Percentiles rank a stretch among this genome's conserved stretches.
Evolutionary conservation across 1,140 invertebrate genomes (phyloP).

Genomic region (Mycetomoellerius zeteki): DNA sequence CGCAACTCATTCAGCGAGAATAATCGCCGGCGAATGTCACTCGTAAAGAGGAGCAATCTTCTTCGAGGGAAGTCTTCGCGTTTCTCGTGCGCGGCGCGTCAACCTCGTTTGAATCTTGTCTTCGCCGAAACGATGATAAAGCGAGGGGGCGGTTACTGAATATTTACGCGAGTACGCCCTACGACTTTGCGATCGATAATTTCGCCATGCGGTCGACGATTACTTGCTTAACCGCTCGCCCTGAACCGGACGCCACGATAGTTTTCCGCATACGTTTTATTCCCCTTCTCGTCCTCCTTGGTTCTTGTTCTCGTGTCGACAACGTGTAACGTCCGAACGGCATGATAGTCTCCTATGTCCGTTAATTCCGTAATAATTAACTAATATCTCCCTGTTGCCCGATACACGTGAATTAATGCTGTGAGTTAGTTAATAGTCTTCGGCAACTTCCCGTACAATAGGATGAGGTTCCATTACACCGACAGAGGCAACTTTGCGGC

Average conservation of each 20-base stretch:
- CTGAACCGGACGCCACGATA: slow-evolving; percentile 40
- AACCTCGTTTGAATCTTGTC: slow-evolving; percentile 68
- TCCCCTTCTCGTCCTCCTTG: background rate
- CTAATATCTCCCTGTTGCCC: slow-evolving; percentile 56
- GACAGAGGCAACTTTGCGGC: slow-evolving; percentile 39
- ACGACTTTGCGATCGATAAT: slow-evolving; percentile 55
- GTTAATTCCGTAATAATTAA: slow-evolving; percentile 59
- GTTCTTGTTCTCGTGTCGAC: background rate
- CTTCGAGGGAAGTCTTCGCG: background rate
- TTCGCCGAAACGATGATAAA: slow-evolving; percentile 68
- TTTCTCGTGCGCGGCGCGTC: slow-evolving; percentile 66
- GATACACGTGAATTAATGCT: slow-evolving; percentile 53
- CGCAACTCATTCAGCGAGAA: slow-evolving; percentile 27
- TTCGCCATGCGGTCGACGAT: slow-evolving; percentile 26
- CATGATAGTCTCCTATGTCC: background rate
- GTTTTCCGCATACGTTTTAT: slow-evolving; percentile 35
- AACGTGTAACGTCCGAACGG: slow-evolving; percentile 9
- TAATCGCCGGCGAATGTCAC: slow-evolving; percentile 46
- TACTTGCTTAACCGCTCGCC: slow-evolving; percentile 42
- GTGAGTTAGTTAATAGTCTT: slow-evolving; percentile 56
- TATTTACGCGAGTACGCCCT: slow-evolving; percentile 66
- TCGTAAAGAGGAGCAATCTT: slow-evolving; percentile 17
- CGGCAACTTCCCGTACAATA: slow-evolving; percentile 48
- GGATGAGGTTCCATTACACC: slow-evolving; percentile 50
- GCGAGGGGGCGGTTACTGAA: slow-evolving; percentile 66